A percentile compares a stretch with the other conserved stretches of the same genome.
Conservation (phyloP, 2,113 vertebrate genomes). For the Merops nubicus region DNA sequence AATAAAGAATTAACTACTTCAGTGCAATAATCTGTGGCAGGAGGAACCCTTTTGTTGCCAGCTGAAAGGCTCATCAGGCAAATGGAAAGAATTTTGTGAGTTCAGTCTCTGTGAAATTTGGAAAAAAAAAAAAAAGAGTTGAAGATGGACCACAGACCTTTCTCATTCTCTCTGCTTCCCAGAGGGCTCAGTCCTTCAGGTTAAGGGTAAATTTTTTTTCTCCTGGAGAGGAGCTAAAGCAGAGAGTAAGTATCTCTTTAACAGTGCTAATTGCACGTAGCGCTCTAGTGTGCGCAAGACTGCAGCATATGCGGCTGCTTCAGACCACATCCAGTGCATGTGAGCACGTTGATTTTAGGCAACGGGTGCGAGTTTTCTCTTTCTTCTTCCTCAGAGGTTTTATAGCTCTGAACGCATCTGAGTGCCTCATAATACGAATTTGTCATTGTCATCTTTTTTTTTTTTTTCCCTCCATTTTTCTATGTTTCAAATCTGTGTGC, state of each 20-base stretch:
- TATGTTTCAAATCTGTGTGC: not conserved
- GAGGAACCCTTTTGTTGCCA: not conserved
- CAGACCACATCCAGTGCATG: accelerated
- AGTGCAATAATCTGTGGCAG: accelerated
- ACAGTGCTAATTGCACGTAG: not conserved
- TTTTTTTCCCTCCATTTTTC: accelerated
- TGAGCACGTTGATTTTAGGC: not conserved
- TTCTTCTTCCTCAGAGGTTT: not conserved
- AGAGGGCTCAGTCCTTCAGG: not conserved
- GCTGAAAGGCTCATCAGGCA: not conserved
- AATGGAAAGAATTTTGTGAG: not conserved
- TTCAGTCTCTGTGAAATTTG: not conserved
- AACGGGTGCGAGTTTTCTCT: not conserved
- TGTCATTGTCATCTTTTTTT: not conserved
- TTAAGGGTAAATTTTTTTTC: not conserved
- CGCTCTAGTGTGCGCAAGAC: not conserved
- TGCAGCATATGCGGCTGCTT: not conserved
- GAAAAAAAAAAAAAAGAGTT: not conserved
- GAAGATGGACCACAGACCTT: not conserved
- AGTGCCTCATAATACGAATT: not conserved
- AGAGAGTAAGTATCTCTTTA: not conserved
- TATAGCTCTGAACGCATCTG: not conserved
- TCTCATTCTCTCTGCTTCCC: not conserved
- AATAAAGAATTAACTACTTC: not conserved
- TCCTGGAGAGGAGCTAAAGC: not conserved